These are phyloP conservation scores for Petrophora chlorosata DNA, from an alignment of 2,888 invertebrate genomes.

Conservation along the genomic window DNA sequence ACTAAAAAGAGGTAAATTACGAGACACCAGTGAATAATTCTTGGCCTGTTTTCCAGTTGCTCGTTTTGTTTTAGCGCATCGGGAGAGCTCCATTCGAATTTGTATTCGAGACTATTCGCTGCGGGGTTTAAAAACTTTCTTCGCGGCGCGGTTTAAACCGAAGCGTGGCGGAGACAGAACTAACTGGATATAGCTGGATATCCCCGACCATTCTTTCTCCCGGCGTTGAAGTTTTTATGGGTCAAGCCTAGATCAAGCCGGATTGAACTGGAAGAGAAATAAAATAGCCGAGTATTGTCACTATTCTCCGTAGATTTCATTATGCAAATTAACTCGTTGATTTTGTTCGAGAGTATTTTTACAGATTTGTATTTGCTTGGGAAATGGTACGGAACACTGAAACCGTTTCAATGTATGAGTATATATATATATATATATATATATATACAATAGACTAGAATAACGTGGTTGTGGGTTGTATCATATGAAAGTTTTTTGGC, in stretches of 20 bases:
- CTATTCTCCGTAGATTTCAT: slow-evolving; percentile 41
- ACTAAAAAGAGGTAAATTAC: slow-evolving; percentile 43
- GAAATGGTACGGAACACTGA: neutral
- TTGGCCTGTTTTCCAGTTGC: slow-evolving; percentile 45
- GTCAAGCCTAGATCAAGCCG: slow-evolving; percentile 76
- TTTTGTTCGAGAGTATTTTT: slow-evolving; percentile 8
- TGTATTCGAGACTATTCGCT: slow-evolving; percentile 67
- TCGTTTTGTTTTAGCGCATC: slow-evolving; percentile 55
- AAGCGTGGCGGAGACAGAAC: slow-evolving; percentile 61
- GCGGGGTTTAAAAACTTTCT: slow-evolving; percentile 70
- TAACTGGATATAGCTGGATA: slow-evolving; percentile 73
- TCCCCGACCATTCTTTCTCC: slow-evolving; percentile 65
- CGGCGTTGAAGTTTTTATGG: slow-evolving; percentile 69
- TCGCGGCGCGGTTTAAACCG: slow-evolving; percentile 66
- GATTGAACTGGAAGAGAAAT: slow-evolving; percentile 56
- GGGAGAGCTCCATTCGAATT: slow-evolving; percentile 60
- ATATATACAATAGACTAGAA: too few species aligned
- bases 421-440: too few species aligned
- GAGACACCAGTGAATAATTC: slow-evolving; percentile 50
- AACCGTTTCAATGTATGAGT: neutral
- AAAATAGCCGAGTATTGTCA: slow-evolving; percentile 44
- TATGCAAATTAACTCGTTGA: slow-evolving; percentile 37
- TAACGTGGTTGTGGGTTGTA: too few species aligned
- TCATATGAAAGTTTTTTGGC: too few species aligned
- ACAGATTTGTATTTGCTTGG: slow-evolving; percentile 1